Evolutionary conservation across 92 coral and sea anemone species (phyloP), one percentile per base, ranked within the genome.

Genomic region (Epizoanthus stellaris): DNA sequence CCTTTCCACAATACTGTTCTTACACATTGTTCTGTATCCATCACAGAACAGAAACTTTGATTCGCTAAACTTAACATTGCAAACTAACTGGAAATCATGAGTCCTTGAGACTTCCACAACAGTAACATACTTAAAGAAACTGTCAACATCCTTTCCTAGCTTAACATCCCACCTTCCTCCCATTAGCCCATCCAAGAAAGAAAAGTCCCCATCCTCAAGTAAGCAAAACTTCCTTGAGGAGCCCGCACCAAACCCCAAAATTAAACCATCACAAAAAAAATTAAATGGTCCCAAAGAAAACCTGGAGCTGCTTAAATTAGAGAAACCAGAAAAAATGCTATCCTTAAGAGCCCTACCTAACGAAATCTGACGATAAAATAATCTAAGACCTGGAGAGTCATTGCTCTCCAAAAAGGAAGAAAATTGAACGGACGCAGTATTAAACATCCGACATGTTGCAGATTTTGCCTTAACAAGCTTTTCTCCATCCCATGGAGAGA

Each of bases 181-280:
- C 87, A 73, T 84, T 72, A 84, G 1, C 47, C 43, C 16, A 23
- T 84, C 87, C 39, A 84, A 73, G 40, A 72, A 58, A 60, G 64
- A 40, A 84, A 84, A 84, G 54, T 84, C 65, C 19, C 82, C 81
- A 43, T 83, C 80, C 47, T 84, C 81, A 72, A 84, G 81, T 73
- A 59, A 36, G 43, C 81, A 72, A 73, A 73, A 72, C 81, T 60
- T 72, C 10, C 65, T 84, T 15, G 47, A 72, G 38, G 74, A 2
- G 4, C 70, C 67, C 13, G 10, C 4, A 52, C 87, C 87, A 73
- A 84, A 59, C 67, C 81, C 87, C 25, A 73, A 84, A 72, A 84
- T 72, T 39, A 54, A 19, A 7, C 80, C 64, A 73, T 84, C 87
- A 73, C 87, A 84, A 34, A 82, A 82, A 38, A 56, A 49, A 84